Evolutionary conservation across 2,888 invertebrate species (phyloP), one percentile per base, ranked within the genome.

Genomic region (Pollenia labialis): DNA sequence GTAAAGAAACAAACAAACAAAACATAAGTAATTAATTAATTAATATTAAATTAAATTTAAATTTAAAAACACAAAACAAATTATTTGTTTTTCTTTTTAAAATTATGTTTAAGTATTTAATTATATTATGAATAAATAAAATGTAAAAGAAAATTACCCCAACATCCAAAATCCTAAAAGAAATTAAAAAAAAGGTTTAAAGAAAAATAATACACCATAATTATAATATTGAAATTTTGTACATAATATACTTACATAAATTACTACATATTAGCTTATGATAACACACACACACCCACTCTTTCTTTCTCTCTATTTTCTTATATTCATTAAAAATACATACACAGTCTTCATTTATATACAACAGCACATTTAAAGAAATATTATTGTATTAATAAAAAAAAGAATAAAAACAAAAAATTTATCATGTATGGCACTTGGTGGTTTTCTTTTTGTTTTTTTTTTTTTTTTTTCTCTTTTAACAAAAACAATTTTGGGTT

Each of bases 361-460:
- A 79, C 71, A 58, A 74, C 77, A 66, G 83, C 83, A 87, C 83
- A 87, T 87, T 75, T 75, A 77, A 87, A 72, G 50, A 85, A 75
- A 82, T 60, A 75, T 60, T 58, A 86, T 82, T 86, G 77, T 85
- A 85, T 82, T 68, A 82, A 86, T 86, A 86, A 76, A 86, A 81
- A 72, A 85, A 74, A 81, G 32, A 56, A 64, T 52, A 52, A 66
- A 82, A 75, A 81, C 50, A 3, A 75, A 9, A 74, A 42, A 50
- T 66, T 60, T 66, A 64, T 66, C 50, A 66, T 74, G 23, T 81
- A 68, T 52, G 6, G 16, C 32, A 68, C 3, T 75, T 75, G 18
- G 58, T 68, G 32, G 4, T 32, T 52, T 69, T 69, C 16, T 16
- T 40, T 62, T 58, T 58, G n/a, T 16, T 18, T 2, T 16, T 64